A percentile compares a stretch with the other conserved stretches of the same genome.
phyloP scores from a whole-genome alignment of 1,140 invertebrate genomes.

The Brachionus rubens region DNA sequence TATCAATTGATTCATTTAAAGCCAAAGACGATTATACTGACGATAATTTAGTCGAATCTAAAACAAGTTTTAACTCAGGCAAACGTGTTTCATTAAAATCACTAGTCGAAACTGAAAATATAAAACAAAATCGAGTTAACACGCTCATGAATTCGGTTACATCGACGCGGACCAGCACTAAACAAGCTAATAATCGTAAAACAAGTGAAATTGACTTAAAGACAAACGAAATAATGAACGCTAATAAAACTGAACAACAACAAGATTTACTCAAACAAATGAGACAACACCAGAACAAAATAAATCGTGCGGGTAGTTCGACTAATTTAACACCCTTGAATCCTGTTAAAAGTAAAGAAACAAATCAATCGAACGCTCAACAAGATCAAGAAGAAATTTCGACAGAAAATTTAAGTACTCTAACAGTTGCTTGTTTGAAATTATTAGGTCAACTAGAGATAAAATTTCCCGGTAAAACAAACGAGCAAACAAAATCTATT shows the following conservation, averaged over 20 bases:
- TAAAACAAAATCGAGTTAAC: constrained; percentile 26
- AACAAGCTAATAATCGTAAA: not conserved
- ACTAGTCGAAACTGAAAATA: constrained; percentile 6
- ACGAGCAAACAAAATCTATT: constrained; percentile 55
- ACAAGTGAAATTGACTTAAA: not conserved
- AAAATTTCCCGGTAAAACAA: constrained; percentile 59
- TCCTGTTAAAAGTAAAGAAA: too few species aligned
- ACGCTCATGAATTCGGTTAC: constrained; percentile 16
- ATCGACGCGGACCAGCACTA: not conserved
- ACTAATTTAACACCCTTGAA: not conserved
- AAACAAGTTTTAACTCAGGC: not conserved
- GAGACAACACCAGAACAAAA: not conserved
- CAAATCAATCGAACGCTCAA: too few species aligned
- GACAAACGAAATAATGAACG: not conserved
- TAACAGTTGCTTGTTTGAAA: constrained; percentile 52
- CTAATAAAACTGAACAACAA: not conserved
- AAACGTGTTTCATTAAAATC: not conserved
- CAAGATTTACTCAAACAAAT: constrained; percentile 20
- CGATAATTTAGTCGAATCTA: not conserved
- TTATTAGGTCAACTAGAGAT: constrained; percentile 58
- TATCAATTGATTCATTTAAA: not conserved
- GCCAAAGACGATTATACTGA: not conserved
- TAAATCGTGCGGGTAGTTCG: not conserved
- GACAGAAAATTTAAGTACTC: constrained; percentile 1
- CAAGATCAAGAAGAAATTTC: constrained; percentile 1